These are phyloP conservation scores for Apis dorsata DNA, from an alignment of 1,140 invertebrate genomes.

Conservation along the genomic window DNA sequence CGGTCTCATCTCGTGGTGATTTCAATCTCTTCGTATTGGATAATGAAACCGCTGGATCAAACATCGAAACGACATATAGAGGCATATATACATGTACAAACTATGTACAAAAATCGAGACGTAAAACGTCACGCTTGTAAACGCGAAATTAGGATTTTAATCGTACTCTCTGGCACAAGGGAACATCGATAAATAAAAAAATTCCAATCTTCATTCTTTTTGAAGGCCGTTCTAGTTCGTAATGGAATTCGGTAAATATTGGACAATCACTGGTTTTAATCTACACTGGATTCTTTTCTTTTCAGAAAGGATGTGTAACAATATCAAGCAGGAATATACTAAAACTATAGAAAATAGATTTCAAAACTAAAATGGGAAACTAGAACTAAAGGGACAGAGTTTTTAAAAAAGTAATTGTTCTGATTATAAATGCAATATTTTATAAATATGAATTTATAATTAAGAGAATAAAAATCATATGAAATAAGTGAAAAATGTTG, in stretches of 20 bases:
- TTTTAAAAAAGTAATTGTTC: too few species aligned
- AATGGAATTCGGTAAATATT: not conserved
- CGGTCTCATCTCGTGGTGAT: constrained; percentile 21
- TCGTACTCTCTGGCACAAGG: not conserved
- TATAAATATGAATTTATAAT: too few species aligned
- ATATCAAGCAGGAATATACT: not conserved
- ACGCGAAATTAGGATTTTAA: constrained; percentile 49
- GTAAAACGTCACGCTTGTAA: constrained; percentile 38
- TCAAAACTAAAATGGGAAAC: not conserved
- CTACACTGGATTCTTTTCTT: not conserved
- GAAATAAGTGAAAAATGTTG: too few species aligned
- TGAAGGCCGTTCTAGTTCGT: not conserved
- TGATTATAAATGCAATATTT: too few species aligned
- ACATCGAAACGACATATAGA: constrained; percentile 16
- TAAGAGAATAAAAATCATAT: too few species aligned
- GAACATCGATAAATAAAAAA: not conserved
- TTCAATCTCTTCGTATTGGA: constrained; percentile 44
- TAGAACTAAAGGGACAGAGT: too few species aligned
- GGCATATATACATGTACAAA: constrained; percentile 45
- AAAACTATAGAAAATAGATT: not conserved
- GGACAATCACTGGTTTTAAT: not conserved
- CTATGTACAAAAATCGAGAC: constrained; percentile 53
- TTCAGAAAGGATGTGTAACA: not conserved
- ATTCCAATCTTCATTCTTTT: not conserved
- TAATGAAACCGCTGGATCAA: constrained; percentile 41